Conservation (phyloP, 37 sponge, comb jelly and placozoan species). For the Cliona cf. orientalis region DNA sequence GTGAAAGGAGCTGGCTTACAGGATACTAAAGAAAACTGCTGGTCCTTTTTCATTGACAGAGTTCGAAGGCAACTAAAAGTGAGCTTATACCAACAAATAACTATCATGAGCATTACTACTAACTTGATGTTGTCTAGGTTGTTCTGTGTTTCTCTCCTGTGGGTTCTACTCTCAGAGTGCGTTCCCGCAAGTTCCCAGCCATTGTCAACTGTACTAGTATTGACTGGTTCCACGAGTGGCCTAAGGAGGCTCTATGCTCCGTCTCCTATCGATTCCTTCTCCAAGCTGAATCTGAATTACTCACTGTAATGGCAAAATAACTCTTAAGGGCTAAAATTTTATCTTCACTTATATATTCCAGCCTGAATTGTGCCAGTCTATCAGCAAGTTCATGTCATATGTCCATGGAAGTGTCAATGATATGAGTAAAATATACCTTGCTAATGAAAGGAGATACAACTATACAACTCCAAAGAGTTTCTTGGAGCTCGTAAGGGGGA, state of each 20-base stretch:
- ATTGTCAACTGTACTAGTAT: constrained; percentile 96
- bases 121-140: constrained; percentile 53
- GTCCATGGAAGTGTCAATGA: constrained; percentile 93
- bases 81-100: no score
- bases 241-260: constrained; percentile 91
- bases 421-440: constrained; percentile 84
- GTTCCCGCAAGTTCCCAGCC: constrained; percentile 97
- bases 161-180: constrained; percentile 90
- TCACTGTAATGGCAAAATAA: constrained; percentile 35
- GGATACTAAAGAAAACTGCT: constrained; percentile 95
- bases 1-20: constrained; percentile 93
- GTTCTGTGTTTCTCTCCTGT: constrained; percentile 99
- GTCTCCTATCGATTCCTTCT: constrained; percentile 90
- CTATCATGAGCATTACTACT: no score
- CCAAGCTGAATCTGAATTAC: constrained; percentile 73
- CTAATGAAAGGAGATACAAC: constrained; percentile 97
- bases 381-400: constrained; percentile 95
- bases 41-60: constrained; percentile 97
- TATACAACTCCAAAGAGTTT: constrained; percentile 99
- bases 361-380: constrained; percentile 76
- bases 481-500: constrained; percentile 83
- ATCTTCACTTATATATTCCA: no score
- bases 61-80: constrained; percentile 96
- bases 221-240: constrained; percentile 99
- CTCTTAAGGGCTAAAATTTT: no score